phyloP scores from a whole-genome alignment of 2,888 invertebrate species.

The Philonicus albiceps region DNA sequence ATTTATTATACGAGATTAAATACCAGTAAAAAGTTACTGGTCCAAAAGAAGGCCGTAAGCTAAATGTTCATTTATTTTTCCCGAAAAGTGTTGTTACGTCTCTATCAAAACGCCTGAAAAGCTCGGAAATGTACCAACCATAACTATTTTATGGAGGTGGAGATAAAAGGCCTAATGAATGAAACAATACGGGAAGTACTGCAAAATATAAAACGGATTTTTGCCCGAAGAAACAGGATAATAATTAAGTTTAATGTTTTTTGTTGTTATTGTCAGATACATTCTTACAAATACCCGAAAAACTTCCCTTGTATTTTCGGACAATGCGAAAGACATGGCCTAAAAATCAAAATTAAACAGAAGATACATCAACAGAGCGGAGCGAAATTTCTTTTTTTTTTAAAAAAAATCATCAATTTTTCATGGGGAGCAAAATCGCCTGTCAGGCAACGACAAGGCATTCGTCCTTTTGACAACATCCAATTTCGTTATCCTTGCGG shows the following conservation, averaged over 20 bases:
- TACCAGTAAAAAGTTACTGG: neutral
- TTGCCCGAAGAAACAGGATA: neutral
- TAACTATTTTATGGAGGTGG: neutral
- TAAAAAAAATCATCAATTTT: neutral
- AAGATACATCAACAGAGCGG: neutral
- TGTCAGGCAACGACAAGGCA: neutral
- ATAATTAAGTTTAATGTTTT: neutral
- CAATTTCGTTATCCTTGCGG: neutral
- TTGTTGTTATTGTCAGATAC: neutral
- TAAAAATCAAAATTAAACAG: neutral
- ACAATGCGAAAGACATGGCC: neutral
- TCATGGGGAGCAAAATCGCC: neutral
- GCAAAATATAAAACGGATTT: neutral
- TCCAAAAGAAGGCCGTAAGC: neutral
- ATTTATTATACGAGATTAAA: neutral
- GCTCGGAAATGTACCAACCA: neutral
- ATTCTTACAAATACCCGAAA: neutral
- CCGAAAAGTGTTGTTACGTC: neutral
- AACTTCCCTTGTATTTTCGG: neutral
- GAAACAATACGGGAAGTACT: neutral
- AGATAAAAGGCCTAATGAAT: neutral
- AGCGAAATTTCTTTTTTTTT: neutral
- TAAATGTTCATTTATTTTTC: neutral
- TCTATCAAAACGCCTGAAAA: neutral
- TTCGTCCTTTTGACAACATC: neutral